Base-by-base conservation (phyloP, 2,113 vertebrate genomes). In the Petroica traversi region DNA sequence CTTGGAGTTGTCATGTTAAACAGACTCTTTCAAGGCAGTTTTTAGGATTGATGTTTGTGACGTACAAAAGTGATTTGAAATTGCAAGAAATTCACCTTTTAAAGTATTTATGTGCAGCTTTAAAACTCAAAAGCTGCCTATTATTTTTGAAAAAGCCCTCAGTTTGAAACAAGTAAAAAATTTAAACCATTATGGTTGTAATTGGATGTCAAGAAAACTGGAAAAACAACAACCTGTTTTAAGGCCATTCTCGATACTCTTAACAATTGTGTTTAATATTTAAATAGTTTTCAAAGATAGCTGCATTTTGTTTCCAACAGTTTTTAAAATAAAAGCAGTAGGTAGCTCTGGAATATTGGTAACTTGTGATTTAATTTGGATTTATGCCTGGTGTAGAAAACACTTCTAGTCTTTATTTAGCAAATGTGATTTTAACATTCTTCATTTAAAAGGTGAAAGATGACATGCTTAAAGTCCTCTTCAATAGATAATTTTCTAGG, bases 131-230 rank as follows among this genome's bases (percentile, higher is more conserved):
- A 92, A 85, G 61, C 57, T 62, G 19, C 81, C 45, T 92, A 33
- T 67, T 85, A 79, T 74, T 89, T 85, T 73, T 31, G 66, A 94
- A 91, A 92, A 92, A 19, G 58, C 45, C 28, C 69, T 94, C 25
- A 14, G 29, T 67, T 94, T 95, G 88, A 90, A 96, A 89, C 62
- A 63, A 58, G 88, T 90, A 31, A 92, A 95, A 92, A 82, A 85
- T 72, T 90, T 95, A 84, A 97, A 93, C 79, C 67, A 25, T 84
- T 28, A 51, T 1, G 19, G 34, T 82, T 93, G 77, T 97, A 97
- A 97, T 80, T 94, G 78, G 67, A 89, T 71, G 71, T 93, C 81
- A 95, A 92, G 87, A 92, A 97, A 95, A 93, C 82, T 79, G 81
- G 95, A 95, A 97, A 97, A 92, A 59, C 59, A 94, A 36, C 78